phyloP scores from a whole-genome alignment of 2,888 invertebrate genomes.

The Acrobasis suavella region DNA sequence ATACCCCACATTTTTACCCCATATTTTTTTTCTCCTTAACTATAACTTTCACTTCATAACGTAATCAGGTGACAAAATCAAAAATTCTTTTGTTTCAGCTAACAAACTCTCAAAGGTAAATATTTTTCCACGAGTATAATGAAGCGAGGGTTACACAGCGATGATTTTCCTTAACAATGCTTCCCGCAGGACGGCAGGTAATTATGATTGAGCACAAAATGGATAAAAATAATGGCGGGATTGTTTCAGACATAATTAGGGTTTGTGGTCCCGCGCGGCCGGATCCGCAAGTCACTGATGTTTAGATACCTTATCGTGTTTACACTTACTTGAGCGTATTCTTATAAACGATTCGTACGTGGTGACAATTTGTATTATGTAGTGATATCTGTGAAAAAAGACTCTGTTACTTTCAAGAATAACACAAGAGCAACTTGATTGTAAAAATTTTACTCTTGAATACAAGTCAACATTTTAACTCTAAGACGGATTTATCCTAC shows the following conservation, averaged over 20 bases:
- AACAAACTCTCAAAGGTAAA: slow-evolving; percentile 46
- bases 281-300: slow-evolving; percentile 61
- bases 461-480: too few species aligned
- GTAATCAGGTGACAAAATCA: slow-evolving; percentile 20
- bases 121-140: slow-evolving; percentile 49
- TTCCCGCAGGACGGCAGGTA: slow-evolving; percentile 69
- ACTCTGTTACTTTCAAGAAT: too few species aligned
- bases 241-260: slow-evolving; percentile 80
- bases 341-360: not conserved
- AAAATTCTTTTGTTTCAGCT: slow-evolving; percentile 27
- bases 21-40: too few species aligned
- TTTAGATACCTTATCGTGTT: slow-evolving; percentile 27
- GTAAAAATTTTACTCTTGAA: too few species aligned
- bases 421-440: too few species aligned
- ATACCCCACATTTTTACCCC: too few species aligned
- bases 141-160: slow-evolving; percentile 50
- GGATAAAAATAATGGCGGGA: slow-evolving; percentile 77
- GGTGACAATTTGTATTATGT: too few species aligned
- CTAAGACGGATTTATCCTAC: too few species aligned
- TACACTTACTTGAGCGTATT: slow-evolving; percentile 19
- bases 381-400: too few species aligned
- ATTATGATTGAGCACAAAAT: slow-evolving; percentile 82
- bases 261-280: slow-evolving; percentile 74
- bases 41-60: not conserved
- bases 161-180: slow-evolving; percentile 69